phyloP scores from a whole-genome alignment of 2,113 vertebrate species.

The Mandrillus leucophaeus region DNA sequence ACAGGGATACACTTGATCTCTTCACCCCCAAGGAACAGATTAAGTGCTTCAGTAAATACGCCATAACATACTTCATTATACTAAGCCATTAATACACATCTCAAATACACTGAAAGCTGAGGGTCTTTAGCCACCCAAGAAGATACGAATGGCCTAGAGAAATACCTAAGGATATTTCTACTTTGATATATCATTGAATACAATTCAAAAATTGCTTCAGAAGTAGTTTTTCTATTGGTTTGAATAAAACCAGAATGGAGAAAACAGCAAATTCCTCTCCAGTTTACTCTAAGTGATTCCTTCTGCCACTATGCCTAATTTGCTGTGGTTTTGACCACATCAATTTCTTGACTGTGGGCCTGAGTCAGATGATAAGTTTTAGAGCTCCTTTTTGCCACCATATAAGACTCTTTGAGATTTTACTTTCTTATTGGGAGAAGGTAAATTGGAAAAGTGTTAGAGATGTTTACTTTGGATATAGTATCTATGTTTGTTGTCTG shows the following conservation, averaged over 20 bases:
- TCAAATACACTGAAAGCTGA: neutral
- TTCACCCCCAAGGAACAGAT: constrained; percentile 45
- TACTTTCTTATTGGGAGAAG: neutral
- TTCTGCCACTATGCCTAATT: neutral
- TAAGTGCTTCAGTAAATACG: constrained; percentile 55
- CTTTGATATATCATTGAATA: constrained; percentile 11
- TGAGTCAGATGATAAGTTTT: neutral
- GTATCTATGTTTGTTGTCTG: neutral
- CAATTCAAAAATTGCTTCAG: neutral
- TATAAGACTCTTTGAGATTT: constrained; percentile 4
- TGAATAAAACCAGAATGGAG: constrained; percentile 35
- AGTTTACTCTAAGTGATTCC: constrained; percentile 4
- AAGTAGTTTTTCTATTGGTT: neutral
- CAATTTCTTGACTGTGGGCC: neutral
- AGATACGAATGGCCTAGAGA: neutral
- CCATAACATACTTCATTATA: constrained; percentile 48
- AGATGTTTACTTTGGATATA: neutral
- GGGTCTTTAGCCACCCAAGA: constrained; percentile 17
- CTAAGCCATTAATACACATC: constrained; percentile 4
- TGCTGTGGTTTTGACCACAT: neutral
- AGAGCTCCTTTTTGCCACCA: neutral
- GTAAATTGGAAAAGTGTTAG: constrained; percentile 4
- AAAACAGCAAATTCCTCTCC: constrained; percentile 46
- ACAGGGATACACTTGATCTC: constrained; percentile 50
- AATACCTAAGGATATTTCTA: constrained; percentile 1